Percentiles rank a stretch among this genome's conserved stretches.
Conservation (phyloP, 2,888 invertebrate genomes). For the Acrocyrtus sp. region DNA sequence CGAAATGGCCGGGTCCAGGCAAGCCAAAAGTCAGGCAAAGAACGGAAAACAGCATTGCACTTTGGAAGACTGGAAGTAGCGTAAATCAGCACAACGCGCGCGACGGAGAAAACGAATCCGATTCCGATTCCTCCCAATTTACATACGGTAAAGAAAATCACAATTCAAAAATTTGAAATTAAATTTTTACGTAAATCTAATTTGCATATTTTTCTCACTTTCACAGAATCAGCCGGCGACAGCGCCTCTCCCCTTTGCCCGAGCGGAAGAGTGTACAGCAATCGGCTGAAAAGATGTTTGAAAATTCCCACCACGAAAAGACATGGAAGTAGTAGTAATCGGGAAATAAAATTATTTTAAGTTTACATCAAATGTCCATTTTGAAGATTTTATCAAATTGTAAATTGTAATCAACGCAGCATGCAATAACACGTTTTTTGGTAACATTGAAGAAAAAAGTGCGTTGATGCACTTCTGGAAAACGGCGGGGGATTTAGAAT, state of each 20-base stretch:
- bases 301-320: constrained; percentile 39
- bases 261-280: constrained; percentile 37
- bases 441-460: no score
- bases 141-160: constrained; percentile 33
- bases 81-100: constrained; percentile 24
- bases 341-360: no score
- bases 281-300: constrained; percentile 32
- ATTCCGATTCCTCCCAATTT: constrained; percentile 41
- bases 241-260: constrained; percentile 38
- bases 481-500: no score
- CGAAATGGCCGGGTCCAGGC: constrained; percentile 39
- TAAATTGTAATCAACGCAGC: no score
- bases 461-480: no score
- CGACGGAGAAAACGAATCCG: constrained; percentile 26
- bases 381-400: no score
- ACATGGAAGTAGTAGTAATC: constrained; percentile 16
- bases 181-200: neutral
- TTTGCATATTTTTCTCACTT: no score
- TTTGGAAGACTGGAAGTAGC: constrained; percentile 49
- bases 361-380: no score
- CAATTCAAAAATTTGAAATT: neutral
- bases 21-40: constrained; percentile 25
- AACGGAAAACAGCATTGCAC: constrained; percentile 39
- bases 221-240: constrained; percentile 42
- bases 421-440: no score